Percentiles rank a stretch among this genome's conserved stretches.
phyloP scores from a whole-genome alignment of 2,113 vertebrate species.

The Mustela lutreola region DNA sequence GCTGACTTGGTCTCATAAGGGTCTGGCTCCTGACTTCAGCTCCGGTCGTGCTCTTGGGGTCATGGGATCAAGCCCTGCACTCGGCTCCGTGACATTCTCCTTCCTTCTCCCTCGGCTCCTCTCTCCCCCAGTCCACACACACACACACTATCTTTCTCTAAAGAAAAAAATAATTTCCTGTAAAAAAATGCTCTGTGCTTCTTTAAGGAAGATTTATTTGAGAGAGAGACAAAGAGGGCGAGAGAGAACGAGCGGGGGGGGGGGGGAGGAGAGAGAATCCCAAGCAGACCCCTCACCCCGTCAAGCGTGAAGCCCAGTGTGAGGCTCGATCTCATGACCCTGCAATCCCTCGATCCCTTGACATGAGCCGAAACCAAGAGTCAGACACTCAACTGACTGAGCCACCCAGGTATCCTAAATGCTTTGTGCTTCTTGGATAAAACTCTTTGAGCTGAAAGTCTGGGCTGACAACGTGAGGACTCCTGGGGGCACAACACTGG shows the following conservation, averaged over 20 bases:
- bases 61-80: not conserved
- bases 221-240: not conserved
- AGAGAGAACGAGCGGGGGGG: no score
- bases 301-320: not conserved
- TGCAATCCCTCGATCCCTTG: not conserved
- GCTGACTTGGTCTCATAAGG: not conserved
- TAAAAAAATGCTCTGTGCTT: not conserved
- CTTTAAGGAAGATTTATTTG: not conserved
- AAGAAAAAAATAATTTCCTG: not conserved
- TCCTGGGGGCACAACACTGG: not conserved
- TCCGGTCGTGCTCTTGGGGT: not conserved
- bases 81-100: not conserved
- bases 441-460: not conserved
- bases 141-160: not conserved
- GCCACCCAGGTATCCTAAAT: not conserved
- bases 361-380: not conserved
- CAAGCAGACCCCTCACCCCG: not conserved
- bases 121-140: accelerated
- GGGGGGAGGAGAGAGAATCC: not conserved
- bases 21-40: not conserved
- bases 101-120: not conserved
- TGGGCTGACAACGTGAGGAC: not conserved
- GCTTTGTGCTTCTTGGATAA: not conserved
- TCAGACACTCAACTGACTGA: not conserved
- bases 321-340: not conserved